Conservation (phyloP, 2,797 vertebrate genomes). For the Pempheris klunzingeri region DNA sequence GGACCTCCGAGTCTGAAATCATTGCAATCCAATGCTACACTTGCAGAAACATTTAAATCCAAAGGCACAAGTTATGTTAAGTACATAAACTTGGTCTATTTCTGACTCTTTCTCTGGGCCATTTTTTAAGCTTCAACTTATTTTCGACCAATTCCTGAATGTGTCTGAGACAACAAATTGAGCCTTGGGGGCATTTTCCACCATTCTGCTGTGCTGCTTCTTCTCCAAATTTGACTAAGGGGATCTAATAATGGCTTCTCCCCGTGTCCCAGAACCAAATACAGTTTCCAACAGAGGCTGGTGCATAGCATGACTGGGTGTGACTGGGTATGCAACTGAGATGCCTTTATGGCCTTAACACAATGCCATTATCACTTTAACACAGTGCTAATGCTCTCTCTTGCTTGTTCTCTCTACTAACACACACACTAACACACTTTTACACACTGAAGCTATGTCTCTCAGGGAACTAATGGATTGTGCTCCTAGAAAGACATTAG, state of each 20-base stretch:
- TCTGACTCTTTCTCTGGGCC: constrained; percentile 24
- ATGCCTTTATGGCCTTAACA: constrained; percentile 71
- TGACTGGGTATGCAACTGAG: constrained; percentile 67
- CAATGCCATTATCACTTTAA: constrained; percentile 70
- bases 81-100: constrained; percentile 12
- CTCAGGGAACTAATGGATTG: constrained; percentile 71
- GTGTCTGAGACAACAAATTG: constrained; percentile 59
- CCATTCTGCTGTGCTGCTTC: constrained; percentile 53
- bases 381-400: constrained; percentile 72
- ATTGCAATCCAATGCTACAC: constrained; percentile 25
- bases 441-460: constrained; percentile 60
- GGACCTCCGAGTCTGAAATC: constrained; percentile 6
- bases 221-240: constrained; percentile 72
- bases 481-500: constrained; percentile 74
- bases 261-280: constrained; percentile 63
- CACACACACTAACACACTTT: constrained; percentile 29
- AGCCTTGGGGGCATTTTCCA: constrained; percentile 53
- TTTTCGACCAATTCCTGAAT: constrained; percentile 56
- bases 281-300: constrained; percentile 66
- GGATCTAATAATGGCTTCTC: constrained; percentile 69
- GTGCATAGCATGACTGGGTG: constrained; percentile 62
- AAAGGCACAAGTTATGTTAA: constrained; percentile 38
- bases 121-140: constrained; percentile 41
- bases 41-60: constrained; percentile 35
- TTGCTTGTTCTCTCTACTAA: constrained; percentile 48